These are phyloP conservation scores for Hartigia nigra DNA, from an alignment of 2,888 invertebrate genomes.

Conservation along the genomic window DNA sequence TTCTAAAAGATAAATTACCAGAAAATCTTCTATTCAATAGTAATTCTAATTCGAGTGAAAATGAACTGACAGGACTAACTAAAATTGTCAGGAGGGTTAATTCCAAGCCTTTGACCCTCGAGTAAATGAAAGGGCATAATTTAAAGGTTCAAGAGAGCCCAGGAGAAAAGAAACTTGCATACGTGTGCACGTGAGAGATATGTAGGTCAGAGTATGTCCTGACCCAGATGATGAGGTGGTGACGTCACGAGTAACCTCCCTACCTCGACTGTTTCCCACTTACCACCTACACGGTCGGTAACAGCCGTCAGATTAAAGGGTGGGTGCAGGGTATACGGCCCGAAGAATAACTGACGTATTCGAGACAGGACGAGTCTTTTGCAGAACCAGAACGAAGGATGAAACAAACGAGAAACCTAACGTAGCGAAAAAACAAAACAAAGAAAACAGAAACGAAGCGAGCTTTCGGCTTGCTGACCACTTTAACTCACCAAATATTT, in stretches of 20 bases:
- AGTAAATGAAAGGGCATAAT: background rate
- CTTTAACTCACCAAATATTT: background rate
- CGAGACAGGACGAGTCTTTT: background rate
- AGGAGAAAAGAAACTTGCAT: slow-evolving; percentile 2
- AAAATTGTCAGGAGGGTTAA: background rate
- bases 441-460: background rate
- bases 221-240: slow-evolving; percentile 58
- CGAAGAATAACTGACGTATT: background rate
- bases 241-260: slow-evolving; percentile 49
- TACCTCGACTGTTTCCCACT: slow-evolving; percentile 8
- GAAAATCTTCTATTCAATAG: background rate
- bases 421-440: background rate
- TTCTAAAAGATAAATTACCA: background rate
- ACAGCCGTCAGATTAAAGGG: background rate
- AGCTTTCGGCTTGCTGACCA: background rate
- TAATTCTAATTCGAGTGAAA: background rate
- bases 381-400: background rate
- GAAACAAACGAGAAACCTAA: background rate
- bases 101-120: background rate
- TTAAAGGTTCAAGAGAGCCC: background rate
- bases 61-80: background rate
- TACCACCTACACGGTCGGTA: background rate
- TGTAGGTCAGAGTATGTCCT: slow-evolving; percentile 56
- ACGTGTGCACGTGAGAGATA: slow-evolving; percentile 33
- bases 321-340: background rate